Conservation (phyloP, 2,888 invertebrate genomes). For the Synanthedon vespiformis region DNA sequence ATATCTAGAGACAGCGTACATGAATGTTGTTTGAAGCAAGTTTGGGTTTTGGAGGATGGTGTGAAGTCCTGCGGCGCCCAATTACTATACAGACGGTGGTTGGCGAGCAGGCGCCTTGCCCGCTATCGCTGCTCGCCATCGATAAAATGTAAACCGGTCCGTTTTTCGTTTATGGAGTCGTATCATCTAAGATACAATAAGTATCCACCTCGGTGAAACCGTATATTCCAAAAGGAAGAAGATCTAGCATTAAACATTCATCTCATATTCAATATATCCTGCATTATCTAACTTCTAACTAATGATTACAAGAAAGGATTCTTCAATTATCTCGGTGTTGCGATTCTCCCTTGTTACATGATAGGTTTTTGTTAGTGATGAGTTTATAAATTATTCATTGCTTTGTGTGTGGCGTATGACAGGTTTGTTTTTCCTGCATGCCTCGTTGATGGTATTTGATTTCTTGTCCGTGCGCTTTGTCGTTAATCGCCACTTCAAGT, state of each 20-base stretch:
- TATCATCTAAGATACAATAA: neutral
- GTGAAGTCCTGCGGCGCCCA: slow-evolving; percentile 69
- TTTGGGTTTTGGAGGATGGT: slow-evolving; percentile 33
- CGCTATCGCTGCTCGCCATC: slow-evolving; percentile 66
- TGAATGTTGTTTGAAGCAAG: slow-evolving; percentile 8
- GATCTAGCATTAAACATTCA: neutral
- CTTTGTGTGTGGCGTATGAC: slow-evolving; percentile 1
- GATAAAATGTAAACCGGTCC: slow-evolving; percentile 56
- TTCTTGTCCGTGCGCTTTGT: slow-evolving; percentile 16
- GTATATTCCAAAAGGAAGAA: neutral
- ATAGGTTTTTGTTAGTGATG: neutral
- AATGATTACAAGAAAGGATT: neutral
- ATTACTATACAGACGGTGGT: slow-evolving; percentile 63
- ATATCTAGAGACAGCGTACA: neutral
- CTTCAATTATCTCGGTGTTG: slow-evolving; percentile 5
- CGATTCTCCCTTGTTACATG: slow-evolving; percentile 7
- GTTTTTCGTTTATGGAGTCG: slow-evolving; percentile 52
- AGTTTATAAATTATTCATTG: slow-evolving; percentile 1
- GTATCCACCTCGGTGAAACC: neutral
- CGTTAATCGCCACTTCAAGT: slow-evolving; percentile 22
- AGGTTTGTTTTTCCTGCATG: slow-evolving; percentile 21
- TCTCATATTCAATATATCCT: neutral
- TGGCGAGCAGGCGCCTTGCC: slow-evolving; percentile 57
- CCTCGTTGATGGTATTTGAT: slow-evolving; percentile 14
- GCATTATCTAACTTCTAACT: neutral